Evolutionary conservation across 2,888 invertebrate species (phyloP), one percentile per base, ranked within the genome.

Genomic region (Diarsia rubi): DNA sequence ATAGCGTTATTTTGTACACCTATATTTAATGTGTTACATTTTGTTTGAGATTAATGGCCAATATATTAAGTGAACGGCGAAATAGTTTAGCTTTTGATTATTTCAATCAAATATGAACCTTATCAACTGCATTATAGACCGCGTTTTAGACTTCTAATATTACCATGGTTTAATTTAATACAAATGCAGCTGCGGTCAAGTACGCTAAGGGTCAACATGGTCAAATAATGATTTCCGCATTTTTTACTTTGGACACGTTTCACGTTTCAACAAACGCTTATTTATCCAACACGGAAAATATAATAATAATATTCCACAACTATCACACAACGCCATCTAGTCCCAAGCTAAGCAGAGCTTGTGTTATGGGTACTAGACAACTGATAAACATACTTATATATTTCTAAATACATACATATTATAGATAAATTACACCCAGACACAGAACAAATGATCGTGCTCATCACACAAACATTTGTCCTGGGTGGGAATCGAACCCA

Each of bases 161-260:
- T 16, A 14, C 3, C 19, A 21, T 49, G 24, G 8, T 68, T 8
- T 24, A 1, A 0, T 64, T 59, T 47, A 16, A 52, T 24, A 21
- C 54, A 52, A 73, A 44, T 52, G 37, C 57, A 59, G 49, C 62
- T 69, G 21, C 59, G 71, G 78, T 79, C 73, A 79, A 75, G 44
- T 63, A 68, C 71, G 42, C 42, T 68, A 66, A 65, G 66, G 73
- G 69, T 82, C 68, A 81, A 31, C 12, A 19, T 79, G 49, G 73
- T 76, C 45, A 63, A 70, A 74, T 19, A 65, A 49, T 77, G 65
- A 57, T 68, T 74, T 86, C 87, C 86, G 87, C 85, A 86, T 83
- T 73, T 80, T 69, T 70, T 57, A 45, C n/a, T 37, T 47, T 31
- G 21, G n/a, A 31, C 21, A 49, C 14, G 21, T 27, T 21, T n/a